These are phyloP conservation scores for Urocynchramus pylzowi DNA, from an alignment of 2,113 vertebrate species.

Conservation along the genomic window DNA sequence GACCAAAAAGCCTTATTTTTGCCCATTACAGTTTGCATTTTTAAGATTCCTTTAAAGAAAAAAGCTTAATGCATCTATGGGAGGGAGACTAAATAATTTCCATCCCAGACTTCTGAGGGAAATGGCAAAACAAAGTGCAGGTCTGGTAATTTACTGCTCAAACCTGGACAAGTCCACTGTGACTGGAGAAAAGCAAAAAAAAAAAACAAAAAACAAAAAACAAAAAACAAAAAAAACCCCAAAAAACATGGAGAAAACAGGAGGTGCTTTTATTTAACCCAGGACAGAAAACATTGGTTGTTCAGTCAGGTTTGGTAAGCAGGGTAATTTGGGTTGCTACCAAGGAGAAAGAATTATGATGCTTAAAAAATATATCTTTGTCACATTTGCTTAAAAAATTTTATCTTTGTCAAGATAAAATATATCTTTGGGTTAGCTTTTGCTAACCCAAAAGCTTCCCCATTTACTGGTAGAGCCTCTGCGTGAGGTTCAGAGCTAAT, in stretches of 20 bases:
- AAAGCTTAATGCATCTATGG: background rate
- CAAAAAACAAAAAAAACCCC: background rate
- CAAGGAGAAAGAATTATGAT: background rate
- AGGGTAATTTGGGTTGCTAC: background rate
- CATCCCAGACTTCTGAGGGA: background rate
- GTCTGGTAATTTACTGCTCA: background rate
- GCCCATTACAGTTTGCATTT: constrained; percentile 18
- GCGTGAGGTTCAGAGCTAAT: background rate
- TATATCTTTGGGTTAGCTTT: no score
- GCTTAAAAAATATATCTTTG: background rate
- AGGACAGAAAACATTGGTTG: background rate
- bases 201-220: no score
- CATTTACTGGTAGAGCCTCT: background rate
- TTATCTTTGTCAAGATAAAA: no score
- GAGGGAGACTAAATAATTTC: background rate
- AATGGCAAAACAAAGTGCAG: background rate
- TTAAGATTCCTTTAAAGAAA: constrained; percentile 9
- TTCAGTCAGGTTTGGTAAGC: background rate
- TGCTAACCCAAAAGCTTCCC: background rate
- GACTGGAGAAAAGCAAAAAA: background rate
- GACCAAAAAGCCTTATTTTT: constrained; percentile 9
- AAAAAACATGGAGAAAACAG: background rate
- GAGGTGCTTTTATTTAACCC: background rate
- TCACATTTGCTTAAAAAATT: no score
- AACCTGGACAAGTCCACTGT: background rate